Percentiles rank a stretch among this genome's conserved stretches.
Conservation (phyloP, 2,113 vertebrate species). For the Sialia sialis region DNA sequence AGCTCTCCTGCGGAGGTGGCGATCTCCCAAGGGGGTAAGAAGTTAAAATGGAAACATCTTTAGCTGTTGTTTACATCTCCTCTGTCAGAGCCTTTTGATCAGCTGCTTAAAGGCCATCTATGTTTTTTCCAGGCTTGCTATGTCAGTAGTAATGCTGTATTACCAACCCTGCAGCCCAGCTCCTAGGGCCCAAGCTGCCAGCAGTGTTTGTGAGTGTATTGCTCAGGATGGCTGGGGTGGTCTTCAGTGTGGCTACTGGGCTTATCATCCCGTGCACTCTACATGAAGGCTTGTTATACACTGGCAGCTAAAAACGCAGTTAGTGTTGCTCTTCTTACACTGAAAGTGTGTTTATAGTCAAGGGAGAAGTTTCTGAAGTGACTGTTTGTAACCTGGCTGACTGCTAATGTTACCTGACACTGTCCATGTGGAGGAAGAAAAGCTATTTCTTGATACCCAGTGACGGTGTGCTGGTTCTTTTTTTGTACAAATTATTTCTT, state of each 20-base stretch:
- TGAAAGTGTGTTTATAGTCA: background rate
- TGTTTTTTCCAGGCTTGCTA: background rate
- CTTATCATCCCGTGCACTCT: background rate
- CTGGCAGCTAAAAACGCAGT: background rate
- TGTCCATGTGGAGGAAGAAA: background rate
- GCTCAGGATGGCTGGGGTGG: fast-evolving
- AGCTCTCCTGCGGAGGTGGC: background rate
- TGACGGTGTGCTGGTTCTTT: background rate
- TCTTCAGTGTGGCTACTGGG: background rate
- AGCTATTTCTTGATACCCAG: background rate
- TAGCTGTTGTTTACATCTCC: background rate
- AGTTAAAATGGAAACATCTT: background rate
- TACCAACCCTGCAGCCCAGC: background rate
- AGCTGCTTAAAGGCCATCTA: background rate
- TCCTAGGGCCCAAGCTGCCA: background rate
- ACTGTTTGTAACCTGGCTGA: background rate
- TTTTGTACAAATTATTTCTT: background rate
- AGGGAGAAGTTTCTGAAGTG: background rate
- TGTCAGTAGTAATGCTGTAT: background rate
- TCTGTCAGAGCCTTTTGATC: background rate
- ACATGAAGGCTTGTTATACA: fast-evolving
- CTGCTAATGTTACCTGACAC: background rate
- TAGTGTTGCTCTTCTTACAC: fast-evolving
- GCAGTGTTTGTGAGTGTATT: background rate
- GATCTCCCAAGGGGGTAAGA: background rate